phyloP scores from a whole-genome alignment of 2,888 invertebrate genomes.

The Diogma glabrata region DNA sequence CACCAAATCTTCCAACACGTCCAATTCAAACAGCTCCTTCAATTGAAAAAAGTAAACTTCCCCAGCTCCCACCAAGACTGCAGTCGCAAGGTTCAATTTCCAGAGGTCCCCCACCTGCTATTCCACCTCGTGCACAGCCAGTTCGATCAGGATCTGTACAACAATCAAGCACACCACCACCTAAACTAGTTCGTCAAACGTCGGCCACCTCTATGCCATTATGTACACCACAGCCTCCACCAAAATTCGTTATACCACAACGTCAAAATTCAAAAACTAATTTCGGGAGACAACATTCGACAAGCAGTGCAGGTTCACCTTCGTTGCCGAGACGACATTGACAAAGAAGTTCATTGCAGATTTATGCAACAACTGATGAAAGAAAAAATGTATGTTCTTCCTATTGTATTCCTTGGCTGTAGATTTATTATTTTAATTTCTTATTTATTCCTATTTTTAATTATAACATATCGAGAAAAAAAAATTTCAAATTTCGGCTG shows the following conservation, averaged over 20 bases:
- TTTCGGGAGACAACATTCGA: constrained; percentile 15
- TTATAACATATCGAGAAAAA: no score
- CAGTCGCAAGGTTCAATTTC: constrained; percentile 30
- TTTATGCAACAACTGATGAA: neutral
- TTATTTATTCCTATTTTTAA: no score
- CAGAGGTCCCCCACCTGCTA: constrained; percentile 33
- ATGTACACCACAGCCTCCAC: constrained; percentile 34
- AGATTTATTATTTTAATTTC: no score
- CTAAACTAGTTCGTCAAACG: constrained; percentile 30
- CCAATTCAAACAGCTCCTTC: constrained; percentile 8
- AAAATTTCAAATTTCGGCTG: no score
- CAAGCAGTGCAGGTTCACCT: constrained; percentile 18
- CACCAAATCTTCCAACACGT: constrained; percentile 19
- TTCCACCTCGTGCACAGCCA: constrained; percentile 31
- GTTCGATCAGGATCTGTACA: constrained; percentile 33
- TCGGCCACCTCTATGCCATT: constrained; percentile 35
- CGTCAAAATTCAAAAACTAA: constrained; percentile 25
- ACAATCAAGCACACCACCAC: constrained; percentile 13
- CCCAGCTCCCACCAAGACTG: constrained; percentile 34
- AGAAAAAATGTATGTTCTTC: neutral
- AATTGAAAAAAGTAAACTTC: constrained; percentile 19
- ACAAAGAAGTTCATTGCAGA: constrained; percentile 31
- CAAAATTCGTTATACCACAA: constrained; percentile 35
- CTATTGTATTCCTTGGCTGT: constrained; percentile 5
- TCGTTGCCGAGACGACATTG: constrained; percentile 31